Evolutionary conservation across 1,140 invertebrate species (phyloP), one percentile per base, ranked within the genome.

Genomic region (Camponotus vicinus): DNA sequence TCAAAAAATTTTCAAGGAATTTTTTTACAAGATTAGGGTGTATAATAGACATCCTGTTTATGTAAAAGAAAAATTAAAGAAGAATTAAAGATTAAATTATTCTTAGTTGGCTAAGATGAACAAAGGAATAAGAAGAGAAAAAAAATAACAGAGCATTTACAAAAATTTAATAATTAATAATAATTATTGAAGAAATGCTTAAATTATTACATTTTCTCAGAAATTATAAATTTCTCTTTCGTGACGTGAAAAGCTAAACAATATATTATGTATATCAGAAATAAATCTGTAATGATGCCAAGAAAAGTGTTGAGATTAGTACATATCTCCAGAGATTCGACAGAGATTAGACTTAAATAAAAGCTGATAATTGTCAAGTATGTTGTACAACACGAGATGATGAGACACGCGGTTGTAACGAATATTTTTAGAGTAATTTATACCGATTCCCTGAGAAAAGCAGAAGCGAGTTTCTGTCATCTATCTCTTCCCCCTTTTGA

Each of bases 381-480:
- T 42, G 21, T 40, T 32, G 3, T 37, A 45, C 9, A 73, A 71
- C 32, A 37, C 8, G 27, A 71, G 27, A 45, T 82, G 71, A 82
- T 40, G 18, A 79, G 77, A 61, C 21, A 40, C 9, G 18, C 27
- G 45, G 64, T 42, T 69, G 9, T 21, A 42, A n/a, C 18, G 64
- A 27, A 83, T 75, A 83, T 83, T 73, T 45, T 13, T 45, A 18
- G 69, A n/a, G 18, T 55, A 73, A 83, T 75, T 73, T 83, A 83
- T 45, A 42, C 42, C 0, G 27, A 42, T 55, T 55, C 18, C 2
- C 18, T 27, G 69, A 49, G 69, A 18, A 83, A 83, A 83, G 40
- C 32, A 83, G 79, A 63, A 73, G 55, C 79, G 27, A 45, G 27
- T 42, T 49, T 75, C 55, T 83, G 69, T 83, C 79, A 83, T 27